These are phyloP conservation scores for Procapra przewalskii DNA, from an alignment of 2,113 vertebrate genomes.

Conservation along the genomic window DNA sequence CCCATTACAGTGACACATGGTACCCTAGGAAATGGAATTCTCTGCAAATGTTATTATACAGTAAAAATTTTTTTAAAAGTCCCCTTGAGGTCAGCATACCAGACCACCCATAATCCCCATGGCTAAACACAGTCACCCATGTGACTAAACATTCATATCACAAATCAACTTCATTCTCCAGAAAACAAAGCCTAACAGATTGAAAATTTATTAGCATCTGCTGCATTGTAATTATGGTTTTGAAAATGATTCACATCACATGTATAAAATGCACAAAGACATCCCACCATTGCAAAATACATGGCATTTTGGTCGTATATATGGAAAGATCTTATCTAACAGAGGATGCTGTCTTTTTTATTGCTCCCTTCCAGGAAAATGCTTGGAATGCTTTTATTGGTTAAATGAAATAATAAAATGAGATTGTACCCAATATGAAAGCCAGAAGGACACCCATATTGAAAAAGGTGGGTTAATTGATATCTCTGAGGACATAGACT, in stretches of 20 bases:
- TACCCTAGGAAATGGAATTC: not conserved
- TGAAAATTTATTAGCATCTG: slow-evolving; percentile 71
- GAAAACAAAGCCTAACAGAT: slow-evolving; percentile 70
- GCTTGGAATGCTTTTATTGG: slow-evolving; percentile 45
- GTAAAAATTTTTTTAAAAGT: not conserved
- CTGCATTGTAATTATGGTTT: slow-evolving; percentile 56
- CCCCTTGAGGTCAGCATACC: not conserved
- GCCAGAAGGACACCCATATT: slow-evolving; percentile 50
- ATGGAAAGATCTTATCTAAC: slow-evolving; percentile 60
- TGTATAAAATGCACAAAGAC: slow-evolving; percentile 61
- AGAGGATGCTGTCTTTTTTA: slow-evolving; percentile 44
- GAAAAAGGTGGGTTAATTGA: slow-evolving; percentile 48
- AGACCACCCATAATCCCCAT: slow-evolving; percentile 28
- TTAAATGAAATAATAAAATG: slow-evolving; percentile 64
- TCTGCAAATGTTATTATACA: not conserved
- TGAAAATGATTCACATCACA: slow-evolving; percentile 70
- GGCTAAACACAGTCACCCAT: slow-evolving; percentile 42
- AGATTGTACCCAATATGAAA: slow-evolving; percentile 36
- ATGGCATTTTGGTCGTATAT: slow-evolving; percentile 28
- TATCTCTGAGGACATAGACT: slow-evolving; percentile 50
- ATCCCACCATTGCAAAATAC: slow-evolving; percentile 47
- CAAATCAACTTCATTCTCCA: slow-evolving; percentile 61
- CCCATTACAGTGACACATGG: not conserved
- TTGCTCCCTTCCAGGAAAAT: slow-evolving; percentile 44
- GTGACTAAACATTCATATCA: slow-evolving; percentile 18